Evolutionary conservation across 2,797 vertebrate genomes (phyloP).

Genomic region (Diceros bicornis): DNA sequence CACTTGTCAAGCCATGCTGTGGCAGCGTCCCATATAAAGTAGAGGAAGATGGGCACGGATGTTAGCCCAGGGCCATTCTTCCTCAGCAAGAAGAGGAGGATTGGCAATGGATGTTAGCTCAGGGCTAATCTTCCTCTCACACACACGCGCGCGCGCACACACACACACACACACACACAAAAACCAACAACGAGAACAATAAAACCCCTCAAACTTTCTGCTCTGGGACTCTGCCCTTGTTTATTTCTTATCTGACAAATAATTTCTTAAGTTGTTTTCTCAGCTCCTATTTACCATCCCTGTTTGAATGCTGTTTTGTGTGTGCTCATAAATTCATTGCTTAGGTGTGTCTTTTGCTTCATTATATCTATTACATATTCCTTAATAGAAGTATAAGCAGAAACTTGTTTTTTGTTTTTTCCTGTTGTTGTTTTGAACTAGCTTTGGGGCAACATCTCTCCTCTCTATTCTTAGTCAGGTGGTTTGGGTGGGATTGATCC

Average conservation of each 20-base stretch:
- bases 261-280: neutral
- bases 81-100: too few species aligned
- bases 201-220: neutral
- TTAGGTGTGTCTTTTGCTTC: neutral
- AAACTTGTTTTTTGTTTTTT: neutral
- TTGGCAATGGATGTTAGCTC: too few species aligned
- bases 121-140: too few species aligned
- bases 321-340: neutral
- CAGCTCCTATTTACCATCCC: neutral
- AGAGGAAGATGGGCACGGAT: too few species aligned
- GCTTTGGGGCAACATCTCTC: neutral
- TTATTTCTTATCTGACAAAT: slow-evolving; percentile 9
- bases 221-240: neutral
- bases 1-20: too few species aligned
- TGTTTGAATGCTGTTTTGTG: neutral
- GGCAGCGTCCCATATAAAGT: too few species aligned
- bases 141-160: too few species aligned
- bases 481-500: neutral
- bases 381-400: neutral
- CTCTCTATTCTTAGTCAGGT: neutral
- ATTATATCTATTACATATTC: neutral
- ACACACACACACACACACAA: too few species aligned
- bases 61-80: too few species aligned
- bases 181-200: neutral
- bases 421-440: neutral